Percentiles rank a stretch among this genome's conserved stretches.
Evolutionary conservation across 1,140 invertebrate genomes (phyloP).

Genomic region (Cherax quadricarinatus): DNA sequence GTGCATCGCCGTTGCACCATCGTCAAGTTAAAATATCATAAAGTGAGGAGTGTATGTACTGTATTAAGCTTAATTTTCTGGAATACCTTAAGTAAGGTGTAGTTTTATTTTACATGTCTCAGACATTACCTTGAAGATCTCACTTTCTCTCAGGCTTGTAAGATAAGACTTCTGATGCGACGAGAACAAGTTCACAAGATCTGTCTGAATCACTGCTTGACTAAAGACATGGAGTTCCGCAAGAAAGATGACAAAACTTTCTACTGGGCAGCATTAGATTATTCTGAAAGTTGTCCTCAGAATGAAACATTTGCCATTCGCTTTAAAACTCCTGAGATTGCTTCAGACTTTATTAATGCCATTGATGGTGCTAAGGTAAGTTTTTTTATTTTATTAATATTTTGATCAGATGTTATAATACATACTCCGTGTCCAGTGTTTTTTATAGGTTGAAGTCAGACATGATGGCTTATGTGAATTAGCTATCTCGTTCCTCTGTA

Average conservation of each 20-base stretch:
- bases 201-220: conserved; percentile 92
- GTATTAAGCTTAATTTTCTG: background rate
- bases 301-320: conserved; percentile 87
- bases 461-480: too few relatives aligned
- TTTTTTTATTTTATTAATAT: background rate
- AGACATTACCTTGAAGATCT: too few relatives aligned
- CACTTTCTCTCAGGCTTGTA: conserved; percentile 37
- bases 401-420: background rate
- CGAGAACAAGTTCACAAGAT: conserved; percentile 90
- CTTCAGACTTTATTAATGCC: conserved; percentile 82
- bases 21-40: too few relatives aligned
- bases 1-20: too few relatives aligned
- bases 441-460: too few relatives aligned
- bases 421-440: too few relatives aligned
- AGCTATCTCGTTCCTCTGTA: too few relatives aligned
- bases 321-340: conserved; percentile 87
- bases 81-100: background rate
- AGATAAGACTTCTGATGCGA: conserved; percentile 87
- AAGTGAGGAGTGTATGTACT: background rate
- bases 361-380: conserved; percentile 78
- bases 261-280: conserved; percentile 85
- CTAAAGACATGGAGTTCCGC: conserved; percentile 84
- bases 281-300: conserved; percentile 75
- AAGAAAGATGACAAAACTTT: conserved; percentile 86
- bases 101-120: background rate